These are phyloP conservation scores for Phasia obesa DNA, from an alignment of 2,888 invertebrate genomes.

Conservation along the genomic window DNA sequence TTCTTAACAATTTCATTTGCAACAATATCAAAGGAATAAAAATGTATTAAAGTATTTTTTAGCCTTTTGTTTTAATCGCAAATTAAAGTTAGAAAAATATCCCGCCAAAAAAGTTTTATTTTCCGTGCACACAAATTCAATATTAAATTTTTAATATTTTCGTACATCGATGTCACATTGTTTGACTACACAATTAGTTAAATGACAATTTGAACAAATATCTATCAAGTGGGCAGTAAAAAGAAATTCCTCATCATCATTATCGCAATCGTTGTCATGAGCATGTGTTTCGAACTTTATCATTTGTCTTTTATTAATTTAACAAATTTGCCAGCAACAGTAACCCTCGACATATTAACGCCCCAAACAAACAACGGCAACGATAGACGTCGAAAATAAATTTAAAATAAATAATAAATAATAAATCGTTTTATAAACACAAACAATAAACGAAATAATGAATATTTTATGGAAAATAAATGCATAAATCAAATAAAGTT, in stretches of 20 bases:
- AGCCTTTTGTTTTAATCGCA: no score
- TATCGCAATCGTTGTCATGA: neutral
- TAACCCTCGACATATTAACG: conserved; percentile 28
- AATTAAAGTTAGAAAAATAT: no score
- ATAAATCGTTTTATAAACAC: conserved; percentile 5
- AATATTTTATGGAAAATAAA: conserved; percentile 34
- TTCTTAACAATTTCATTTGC: no score
- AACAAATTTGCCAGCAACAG: neutral
- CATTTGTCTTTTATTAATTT: conserved; percentile 14
- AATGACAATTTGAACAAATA: conserved; percentile 1
- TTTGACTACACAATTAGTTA: conserved; percentile 25
- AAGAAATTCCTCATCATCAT: neutral
- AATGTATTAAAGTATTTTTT: no score
- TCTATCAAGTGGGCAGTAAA: no score
- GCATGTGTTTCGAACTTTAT: conserved; percentile 4
- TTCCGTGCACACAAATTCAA: no score
- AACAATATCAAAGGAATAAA: no score
- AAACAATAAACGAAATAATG: neutral
- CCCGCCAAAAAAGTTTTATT: no score
- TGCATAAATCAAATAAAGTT: conserved; percentile 7
- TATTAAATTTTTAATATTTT: no score
- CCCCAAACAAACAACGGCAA: neutral
- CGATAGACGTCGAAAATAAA: neutral
- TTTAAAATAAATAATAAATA: conserved; percentile 11
- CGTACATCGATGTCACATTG: neutral